phyloP scores from a whole-genome alignment of 2,797 vertebrate species.

The Chiloscyllium punctatum region DNA sequence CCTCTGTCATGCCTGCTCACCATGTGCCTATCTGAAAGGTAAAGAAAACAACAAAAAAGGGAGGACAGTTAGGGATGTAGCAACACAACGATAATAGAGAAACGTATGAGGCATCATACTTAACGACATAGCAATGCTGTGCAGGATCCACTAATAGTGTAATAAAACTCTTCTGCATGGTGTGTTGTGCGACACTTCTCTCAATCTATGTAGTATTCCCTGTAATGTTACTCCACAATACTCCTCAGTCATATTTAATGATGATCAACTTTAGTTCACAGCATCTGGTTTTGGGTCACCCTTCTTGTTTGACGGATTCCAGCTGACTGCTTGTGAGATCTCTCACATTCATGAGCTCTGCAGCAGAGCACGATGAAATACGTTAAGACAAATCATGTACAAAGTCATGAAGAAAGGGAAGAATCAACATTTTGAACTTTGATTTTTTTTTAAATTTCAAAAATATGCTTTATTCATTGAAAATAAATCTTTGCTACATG shows the following conservation, averaged over 20 bases:
- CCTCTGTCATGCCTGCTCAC: not conserved
- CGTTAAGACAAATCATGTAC: not conserved
- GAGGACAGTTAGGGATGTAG: not conserved
- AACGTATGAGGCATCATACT: not conserved
- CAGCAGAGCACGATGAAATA: not conserved
- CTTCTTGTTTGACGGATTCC: not conserved
- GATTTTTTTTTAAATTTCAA: no score
- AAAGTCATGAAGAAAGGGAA: not conserved
- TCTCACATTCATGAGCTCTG: not conserved
- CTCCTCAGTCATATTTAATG: not conserved
- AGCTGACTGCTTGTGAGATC: not conserved
- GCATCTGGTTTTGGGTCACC: not conserved
- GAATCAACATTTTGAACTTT: no score
- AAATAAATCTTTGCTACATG: no score
- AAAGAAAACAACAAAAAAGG: not conserved
- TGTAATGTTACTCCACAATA: not conserved
- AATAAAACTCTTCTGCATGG: not conserved
- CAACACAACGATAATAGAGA: not conserved
- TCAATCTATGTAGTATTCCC: not conserved
- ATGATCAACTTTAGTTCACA: not conserved
- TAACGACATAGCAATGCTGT: not conserved
- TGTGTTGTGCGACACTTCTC: not conserved
- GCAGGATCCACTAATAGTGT: not conserved
- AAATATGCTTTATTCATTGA: no score
- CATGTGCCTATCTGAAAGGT: not conserved